Evolutionary conservation across 1,140 invertebrate species (phyloP).

Genomic region (Diprion similis): DNA sequence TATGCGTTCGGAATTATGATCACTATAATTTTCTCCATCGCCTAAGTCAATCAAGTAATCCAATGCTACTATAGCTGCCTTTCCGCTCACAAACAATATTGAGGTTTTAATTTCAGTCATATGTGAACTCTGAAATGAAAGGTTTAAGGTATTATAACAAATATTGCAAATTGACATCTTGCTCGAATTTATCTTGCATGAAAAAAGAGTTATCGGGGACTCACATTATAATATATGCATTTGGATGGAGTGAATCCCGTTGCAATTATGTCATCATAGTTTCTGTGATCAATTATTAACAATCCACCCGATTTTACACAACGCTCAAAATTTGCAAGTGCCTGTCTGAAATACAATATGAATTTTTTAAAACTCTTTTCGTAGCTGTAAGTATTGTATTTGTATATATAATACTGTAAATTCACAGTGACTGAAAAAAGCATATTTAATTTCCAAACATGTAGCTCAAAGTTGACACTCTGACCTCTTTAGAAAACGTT

Average conservation of each 20-base stretch:
- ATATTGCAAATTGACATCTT: conserved; percentile 9
- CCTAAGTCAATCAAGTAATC: conserved; percentile 77
- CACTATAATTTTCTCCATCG: conserved; percentile 47
- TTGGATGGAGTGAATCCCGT: conserved; percentile 76
- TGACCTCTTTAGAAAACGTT: too few species aligned
- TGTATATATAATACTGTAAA: background rate
- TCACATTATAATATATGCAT: conserved; percentile 89
- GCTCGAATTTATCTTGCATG: background rate
- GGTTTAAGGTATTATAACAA: conserved; percentile 1
- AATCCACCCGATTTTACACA: conserved; percentile 86
- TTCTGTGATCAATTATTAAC: conserved; percentile 85
- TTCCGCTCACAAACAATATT: conserved; percentile 76
- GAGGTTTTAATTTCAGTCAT: conserved; percentile 84
- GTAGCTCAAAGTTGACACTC: too few species aligned
- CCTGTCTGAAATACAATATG: conserved; percentile 55
- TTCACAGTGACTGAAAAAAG: background rate
- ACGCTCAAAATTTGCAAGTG: conserved; percentile 78
- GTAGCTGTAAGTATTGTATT: background rate
- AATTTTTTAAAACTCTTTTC: background rate
- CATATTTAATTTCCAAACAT: conserved; percentile 10
- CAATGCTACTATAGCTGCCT: conserved; percentile 76
- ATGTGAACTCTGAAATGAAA: conserved; percentile 73
- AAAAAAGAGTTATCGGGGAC: conserved; percentile 38
- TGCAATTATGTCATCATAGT: conserved; percentile 83
- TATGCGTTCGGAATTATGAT: conserved; percentile 33